Evolutionary conservation across 37 sponge, comb jelly and placozoan species (phyloP).

Genomic region (Axinella damicornis): DNA sequence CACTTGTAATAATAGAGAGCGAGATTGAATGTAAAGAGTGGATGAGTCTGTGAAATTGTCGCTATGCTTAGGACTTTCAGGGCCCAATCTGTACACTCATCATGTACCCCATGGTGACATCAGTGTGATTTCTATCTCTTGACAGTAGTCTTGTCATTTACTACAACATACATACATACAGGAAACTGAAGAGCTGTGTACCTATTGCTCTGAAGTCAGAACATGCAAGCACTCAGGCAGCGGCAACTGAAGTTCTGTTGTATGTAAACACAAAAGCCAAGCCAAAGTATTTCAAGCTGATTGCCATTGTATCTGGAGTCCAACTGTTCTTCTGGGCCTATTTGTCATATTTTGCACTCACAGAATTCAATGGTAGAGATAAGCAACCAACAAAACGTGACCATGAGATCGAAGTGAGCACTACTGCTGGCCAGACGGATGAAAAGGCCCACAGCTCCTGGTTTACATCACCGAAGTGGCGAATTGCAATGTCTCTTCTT

Average conservation of each 20-base stretch:
- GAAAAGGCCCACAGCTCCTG: background rate
- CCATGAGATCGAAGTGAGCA: background rate
- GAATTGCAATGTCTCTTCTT: constrained; percentile 28
- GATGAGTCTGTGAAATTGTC: too few relatives aligned
- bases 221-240: too few relatives aligned
- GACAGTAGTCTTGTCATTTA: background rate
- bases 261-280: constrained; percentile 30
- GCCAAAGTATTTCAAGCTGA: constrained; percentile 46
- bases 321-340: constrained; percentile 73
- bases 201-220: background rate
- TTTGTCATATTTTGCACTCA: constrained; percentile 63
- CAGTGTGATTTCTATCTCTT: too few relatives aligned
- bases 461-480: constrained; percentile 50
- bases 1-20: too few relatives aligned
- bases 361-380: background rate
- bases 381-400: background rate
- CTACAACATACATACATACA: background rate
- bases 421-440: too few relatives aligned
- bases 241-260: constrained; percentile 4
- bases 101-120: too few relatives aligned
- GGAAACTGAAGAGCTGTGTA: background rate
- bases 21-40: too few relatives aligned
- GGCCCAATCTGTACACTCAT: too few relatives aligned
- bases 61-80: too few relatives aligned
- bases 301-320: constrained; percentile 43